A percentile compares a stretch with the other conserved stretches of the same genome.
Evolutionary conservation across 2,113 vertebrate genomes (phyloP).

Genomic region (Mugil cephalus): DNA sequence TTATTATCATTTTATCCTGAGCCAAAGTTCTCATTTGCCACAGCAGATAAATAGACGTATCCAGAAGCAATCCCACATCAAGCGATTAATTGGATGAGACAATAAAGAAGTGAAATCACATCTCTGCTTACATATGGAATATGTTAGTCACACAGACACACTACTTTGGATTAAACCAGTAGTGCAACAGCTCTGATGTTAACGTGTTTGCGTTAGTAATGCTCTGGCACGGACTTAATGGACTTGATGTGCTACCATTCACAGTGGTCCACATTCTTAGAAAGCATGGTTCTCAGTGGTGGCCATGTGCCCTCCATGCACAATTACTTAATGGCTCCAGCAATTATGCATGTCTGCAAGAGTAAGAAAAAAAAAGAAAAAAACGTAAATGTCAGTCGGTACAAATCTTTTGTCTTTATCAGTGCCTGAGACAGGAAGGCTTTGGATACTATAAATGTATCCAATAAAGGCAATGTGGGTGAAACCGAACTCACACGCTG

Average conservation of each 20-base stretch:
- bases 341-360: conserved; percentile 65
- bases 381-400: conserved; percentile 71
- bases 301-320: conserved; percentile 66
- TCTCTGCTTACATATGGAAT: conserved; percentile 54
- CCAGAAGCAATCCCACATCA: conserved; percentile 69
- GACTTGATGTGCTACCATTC: conserved; percentile 72
- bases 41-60: conserved; percentile 76
- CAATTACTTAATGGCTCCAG: conserved; percentile 78
- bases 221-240: conserved; percentile 72
- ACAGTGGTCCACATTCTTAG: conserved; percentile 63
- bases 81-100: conserved; percentile 78
- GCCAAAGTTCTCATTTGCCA: conserved; percentile 72
- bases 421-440: conserved; percentile 23
- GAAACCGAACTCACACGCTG: conserved; percentile 41
- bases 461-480: conserved; percentile 46
- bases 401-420: conserved; percentile 53
- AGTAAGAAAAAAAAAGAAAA: conserved; percentile 22
- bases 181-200: conserved; percentile 57
- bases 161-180: conserved; percentile 29
- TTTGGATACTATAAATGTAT: conserved; percentile 38
- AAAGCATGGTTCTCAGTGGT: conserved; percentile 63
- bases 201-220: conserved; percentile 76
- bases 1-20: conserved; percentile 51
- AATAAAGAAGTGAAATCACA: conserved; percentile 63
- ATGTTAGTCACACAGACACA: conserved; percentile 57